A percentile compares a stretch with the other conserved stretches of the same genome.
These are phyloP conservation scores for Temnothorax unifasciatus DNA, from an alignment of 2,888 invertebrate species.

Conservation along the genomic window DNA sequence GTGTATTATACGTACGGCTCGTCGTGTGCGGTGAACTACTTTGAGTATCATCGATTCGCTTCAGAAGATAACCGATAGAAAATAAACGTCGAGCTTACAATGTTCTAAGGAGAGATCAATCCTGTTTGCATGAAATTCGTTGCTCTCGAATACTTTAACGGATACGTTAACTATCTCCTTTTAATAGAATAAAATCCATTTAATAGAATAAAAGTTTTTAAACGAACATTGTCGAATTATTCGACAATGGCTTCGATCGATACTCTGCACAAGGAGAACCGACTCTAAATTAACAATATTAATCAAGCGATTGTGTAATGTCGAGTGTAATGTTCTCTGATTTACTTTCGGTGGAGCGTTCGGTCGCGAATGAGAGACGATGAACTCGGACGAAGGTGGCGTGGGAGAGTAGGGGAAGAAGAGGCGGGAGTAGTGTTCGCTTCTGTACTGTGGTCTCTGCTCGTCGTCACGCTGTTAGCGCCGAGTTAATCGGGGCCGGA, in stretches of 20 bases:
- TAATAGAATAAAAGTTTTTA: not conserved
- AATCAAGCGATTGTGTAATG: not conserved
- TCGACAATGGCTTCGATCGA: not conserved
- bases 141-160: not conserved
- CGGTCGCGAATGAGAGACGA: slow-evolving; percentile 59
- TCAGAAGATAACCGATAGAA: slow-evolving; percentile 21
- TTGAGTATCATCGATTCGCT: slow-evolving; percentile 55
- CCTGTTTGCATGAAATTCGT: not conserved
- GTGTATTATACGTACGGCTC: slow-evolving; percentile 31
- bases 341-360: slow-evolving; percentile 13
- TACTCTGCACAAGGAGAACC: not conserved
- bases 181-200: not conserved
- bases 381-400: slow-evolving; percentile 62
- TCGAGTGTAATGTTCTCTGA: not conserved
- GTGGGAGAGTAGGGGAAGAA: slow-evolving; percentile 60
- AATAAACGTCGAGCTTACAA: slow-evolving; percentile 2
- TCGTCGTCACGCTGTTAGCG: slow-evolving; percentile 85
- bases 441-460: slow-evolving; percentile 76
- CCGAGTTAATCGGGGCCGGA: slow-evolving; percentile 85
- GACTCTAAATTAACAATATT: not conserved
- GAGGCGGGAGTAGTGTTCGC: slow-evolving; percentile 66
- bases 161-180: not conserved
- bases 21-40: slow-evolving; percentile 42
- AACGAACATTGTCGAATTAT: not conserved
- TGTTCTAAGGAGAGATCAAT: not conserved